Conservation (phyloP, 2,113 vertebrate genomes). For the Amphiprion ocellaris region DNA sequence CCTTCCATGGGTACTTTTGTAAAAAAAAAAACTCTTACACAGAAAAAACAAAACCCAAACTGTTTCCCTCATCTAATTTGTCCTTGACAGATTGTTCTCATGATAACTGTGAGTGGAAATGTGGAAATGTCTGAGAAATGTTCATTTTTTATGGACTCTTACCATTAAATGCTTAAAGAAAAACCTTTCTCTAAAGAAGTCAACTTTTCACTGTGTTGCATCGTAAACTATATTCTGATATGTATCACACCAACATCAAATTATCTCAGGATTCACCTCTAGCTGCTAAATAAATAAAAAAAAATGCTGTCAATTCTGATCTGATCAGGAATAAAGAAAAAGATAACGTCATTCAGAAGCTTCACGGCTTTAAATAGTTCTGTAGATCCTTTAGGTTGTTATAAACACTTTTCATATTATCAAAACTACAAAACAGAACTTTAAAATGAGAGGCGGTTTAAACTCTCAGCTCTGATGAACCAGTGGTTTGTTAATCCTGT, state of each 20-base stretch:
- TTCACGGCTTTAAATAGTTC: no score
- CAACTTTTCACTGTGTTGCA: background rate
- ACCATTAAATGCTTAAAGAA: conserved; percentile 66
- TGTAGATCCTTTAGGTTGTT: no score
- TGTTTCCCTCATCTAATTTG: conserved; percentile 3
- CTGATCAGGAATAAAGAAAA: no score
- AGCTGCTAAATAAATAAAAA: no score
- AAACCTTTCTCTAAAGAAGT: background rate
- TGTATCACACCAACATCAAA: background rate
- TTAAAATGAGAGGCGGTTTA: no score
- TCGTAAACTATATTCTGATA: background rate
- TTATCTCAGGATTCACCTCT: background rate
- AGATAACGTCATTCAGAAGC: no score
- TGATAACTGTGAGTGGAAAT: conserved; percentile 27
- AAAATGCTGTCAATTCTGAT: no score
- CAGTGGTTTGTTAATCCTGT: no score
- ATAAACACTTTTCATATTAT: no score
- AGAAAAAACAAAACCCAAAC: background rate
- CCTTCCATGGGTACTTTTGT: conserved; percentile 23
- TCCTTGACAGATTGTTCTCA: conserved; percentile 26
- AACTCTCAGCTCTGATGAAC: no score
- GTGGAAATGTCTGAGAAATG: conserved; percentile 49
- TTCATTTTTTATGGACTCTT: conserved; percentile 68
- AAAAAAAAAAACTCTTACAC: conserved; percentile 19
- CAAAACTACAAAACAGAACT: no score